phyloP scores from a whole-genome alignment of 1,140 invertebrate species.

The Zaprionus lachaisei region DNA sequence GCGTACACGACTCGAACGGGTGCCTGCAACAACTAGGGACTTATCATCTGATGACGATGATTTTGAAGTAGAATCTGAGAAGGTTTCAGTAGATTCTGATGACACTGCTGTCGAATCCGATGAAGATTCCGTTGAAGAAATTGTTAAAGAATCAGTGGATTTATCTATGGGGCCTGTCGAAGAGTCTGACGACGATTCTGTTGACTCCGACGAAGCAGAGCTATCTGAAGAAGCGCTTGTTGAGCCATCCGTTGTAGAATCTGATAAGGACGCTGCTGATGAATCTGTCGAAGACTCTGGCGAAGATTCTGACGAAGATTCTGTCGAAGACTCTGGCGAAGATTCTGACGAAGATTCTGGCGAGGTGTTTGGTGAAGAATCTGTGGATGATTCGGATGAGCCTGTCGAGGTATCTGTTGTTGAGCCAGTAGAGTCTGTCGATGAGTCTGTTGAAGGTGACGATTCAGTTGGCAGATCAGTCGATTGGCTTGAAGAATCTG shows the following conservation, averaged over 20 bases:
- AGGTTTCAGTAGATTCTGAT: neutral
- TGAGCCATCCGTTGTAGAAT: conserved; percentile 2
- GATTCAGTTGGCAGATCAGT: neutral
- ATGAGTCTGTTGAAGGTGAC: neutral
- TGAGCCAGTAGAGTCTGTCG: neutral
- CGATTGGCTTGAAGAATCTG: conserved; percentile 7
- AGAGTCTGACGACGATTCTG: neutral
- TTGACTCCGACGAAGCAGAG: neutral
- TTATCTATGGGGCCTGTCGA: neutral
- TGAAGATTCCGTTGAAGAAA: neutral
- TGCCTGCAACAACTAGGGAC: neutral
- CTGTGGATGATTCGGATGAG: neutral
- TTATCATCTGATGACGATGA: neutral
- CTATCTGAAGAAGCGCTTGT: neutral
- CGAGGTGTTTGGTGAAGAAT: conserved; percentile 1
- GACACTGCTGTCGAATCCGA: neutral
- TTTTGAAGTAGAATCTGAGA: neutral
- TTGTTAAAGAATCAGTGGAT: neutral
- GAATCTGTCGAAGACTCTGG: neutral
- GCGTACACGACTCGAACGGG: conserved; percentile 19
- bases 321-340: conserved; percentile 6
- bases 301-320: conserved; percentile 11
- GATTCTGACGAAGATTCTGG: conserved; percentile 7
- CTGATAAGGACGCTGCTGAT: neutral
- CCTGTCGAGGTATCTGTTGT: too few relatives aligned